A percentile compares a stretch with the other conserved stretches of the same genome.
Evolutionary conservation across 2,113 vertebrate species (phyloP).

Genomic region (Potamarius usumacintae): DNA sequence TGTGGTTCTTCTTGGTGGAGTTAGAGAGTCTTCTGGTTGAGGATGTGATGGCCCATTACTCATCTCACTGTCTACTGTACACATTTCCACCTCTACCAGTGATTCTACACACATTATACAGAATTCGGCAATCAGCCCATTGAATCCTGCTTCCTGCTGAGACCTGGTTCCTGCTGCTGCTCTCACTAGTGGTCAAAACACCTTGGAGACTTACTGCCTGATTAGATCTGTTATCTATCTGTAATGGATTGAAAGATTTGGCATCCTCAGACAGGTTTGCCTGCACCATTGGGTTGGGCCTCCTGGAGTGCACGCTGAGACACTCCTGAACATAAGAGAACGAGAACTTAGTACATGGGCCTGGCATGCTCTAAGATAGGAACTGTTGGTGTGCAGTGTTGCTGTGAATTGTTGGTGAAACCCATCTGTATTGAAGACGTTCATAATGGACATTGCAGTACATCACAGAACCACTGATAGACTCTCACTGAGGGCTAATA

Average conservation of each 20-base stretch:
- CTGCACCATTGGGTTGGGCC: background rate
- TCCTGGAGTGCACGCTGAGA: background rate
- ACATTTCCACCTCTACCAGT: background rate
- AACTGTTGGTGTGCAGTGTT: background rate
- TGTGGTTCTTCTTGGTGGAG: background rate
- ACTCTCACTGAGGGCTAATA: too few species aligned
- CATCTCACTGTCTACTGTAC: background rate
- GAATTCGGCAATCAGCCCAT: background rate
- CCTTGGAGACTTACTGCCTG: background rate
- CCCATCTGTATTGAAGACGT: background rate
- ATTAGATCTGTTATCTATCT: background rate
- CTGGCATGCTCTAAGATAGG: background rate
- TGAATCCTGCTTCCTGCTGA: background rate
- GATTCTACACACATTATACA: background rate
- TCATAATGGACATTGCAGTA: background rate
- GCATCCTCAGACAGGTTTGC: background rate
- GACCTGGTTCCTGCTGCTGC: background rate
- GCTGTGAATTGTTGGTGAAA: background rate
- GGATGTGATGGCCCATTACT: background rate
- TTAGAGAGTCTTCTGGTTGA: background rate
- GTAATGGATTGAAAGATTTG: background rate
- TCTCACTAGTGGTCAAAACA: background rate
- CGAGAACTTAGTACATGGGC: background rate
- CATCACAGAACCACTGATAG: too few species aligned
- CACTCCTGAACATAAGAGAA: background rate